phyloP scores from a whole-genome alignment of 2,113 vertebrate species.

The Cynoglossus semilaevis region DNA sequence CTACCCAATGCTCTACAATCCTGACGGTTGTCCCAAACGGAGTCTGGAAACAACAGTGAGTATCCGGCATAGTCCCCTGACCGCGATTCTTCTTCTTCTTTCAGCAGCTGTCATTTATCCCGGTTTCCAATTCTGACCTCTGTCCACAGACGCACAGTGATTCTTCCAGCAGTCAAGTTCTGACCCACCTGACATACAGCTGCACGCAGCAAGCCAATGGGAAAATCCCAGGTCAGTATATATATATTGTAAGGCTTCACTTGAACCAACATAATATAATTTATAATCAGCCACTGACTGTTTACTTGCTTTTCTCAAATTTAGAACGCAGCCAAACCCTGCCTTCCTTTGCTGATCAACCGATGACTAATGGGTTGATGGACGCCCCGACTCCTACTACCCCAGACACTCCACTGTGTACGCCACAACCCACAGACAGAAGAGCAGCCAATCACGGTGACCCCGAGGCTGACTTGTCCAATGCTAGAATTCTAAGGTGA shows the following conservation, averaged over 20 bases:
- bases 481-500: conserved; percentile 50
- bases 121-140: background rate
- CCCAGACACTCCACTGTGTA: conserved; percentile 35
- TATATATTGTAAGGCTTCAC: too few relatives aligned
- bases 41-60: conserved; percentile 51
- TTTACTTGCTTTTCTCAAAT: background rate
- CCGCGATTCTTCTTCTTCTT: background rate
- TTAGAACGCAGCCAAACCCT: conserved; percentile 42
- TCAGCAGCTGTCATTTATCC: background rate
- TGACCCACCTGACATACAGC: conserved; percentile 60
- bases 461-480: conserved; percentile 47
- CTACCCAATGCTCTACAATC: conserved; percentile 76
- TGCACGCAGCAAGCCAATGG: conserved; percentile 44
- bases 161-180: conserved; percentile 18
- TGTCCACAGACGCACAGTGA: conserved; percentile 35
- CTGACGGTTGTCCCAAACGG: conserved; percentile 78
- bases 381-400: conserved; percentile 42
- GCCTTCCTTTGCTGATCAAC: conserved; percentile 46
- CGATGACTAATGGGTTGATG: conserved; percentile 56
- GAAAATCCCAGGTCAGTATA: conserved; percentile 41
- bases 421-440: conserved; percentile 23
- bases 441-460: conserved; percentile 54
- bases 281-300: too few relatives aligned
- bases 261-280: too few relatives aligned
- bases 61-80: too few relatives aligned